Evolutionary conservation across 2,797 vertebrate species (phyloP).

Genomic region (Notoglanidium macrostoma): DNA sequence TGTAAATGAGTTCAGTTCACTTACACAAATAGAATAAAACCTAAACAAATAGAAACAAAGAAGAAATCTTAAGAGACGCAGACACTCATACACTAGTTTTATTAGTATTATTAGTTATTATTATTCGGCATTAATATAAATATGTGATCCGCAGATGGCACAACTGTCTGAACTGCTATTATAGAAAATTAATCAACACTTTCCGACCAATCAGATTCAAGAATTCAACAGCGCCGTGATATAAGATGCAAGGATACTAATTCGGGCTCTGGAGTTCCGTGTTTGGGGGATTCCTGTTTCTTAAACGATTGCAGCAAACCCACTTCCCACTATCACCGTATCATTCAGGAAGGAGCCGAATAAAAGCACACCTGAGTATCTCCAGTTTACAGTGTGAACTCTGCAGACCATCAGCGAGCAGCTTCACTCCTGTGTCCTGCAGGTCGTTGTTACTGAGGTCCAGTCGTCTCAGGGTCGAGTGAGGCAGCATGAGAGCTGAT

Average conservation of each 20-base stretch:
- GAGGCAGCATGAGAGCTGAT: background rate
- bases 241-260: too few species aligned
- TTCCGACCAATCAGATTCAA: background rate
- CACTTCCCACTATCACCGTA: too few species aligned
- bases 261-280: too few species aligned
- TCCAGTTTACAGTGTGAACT: constrained; percentile 18
- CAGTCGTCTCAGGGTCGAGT: constrained; percentile 14
- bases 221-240: background rate
- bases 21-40: background rate
- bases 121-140: background rate
- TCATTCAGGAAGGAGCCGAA: too few species aligned
- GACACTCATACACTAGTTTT: background rate
- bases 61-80: background rate
- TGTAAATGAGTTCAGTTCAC: too few species aligned
- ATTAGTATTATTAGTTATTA: too few species aligned
- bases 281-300: background rate
- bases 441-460: constrained; percentile 40
- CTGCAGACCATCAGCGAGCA: constrained; percentile 16
- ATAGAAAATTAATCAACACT: background rate
- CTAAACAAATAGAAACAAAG: too few species aligned
- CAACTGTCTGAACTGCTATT: background rate
- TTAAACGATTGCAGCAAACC: background rate
- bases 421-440: constrained; percentile 1
- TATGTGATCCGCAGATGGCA: background rate
- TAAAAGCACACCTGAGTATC: constrained; percentile 9